A percentile compares a stretch with the other conserved stretches of the same genome.
Conservation (phyloP, 2,113 vertebrate genomes). For the Erythrocercus mccallii region DNA sequence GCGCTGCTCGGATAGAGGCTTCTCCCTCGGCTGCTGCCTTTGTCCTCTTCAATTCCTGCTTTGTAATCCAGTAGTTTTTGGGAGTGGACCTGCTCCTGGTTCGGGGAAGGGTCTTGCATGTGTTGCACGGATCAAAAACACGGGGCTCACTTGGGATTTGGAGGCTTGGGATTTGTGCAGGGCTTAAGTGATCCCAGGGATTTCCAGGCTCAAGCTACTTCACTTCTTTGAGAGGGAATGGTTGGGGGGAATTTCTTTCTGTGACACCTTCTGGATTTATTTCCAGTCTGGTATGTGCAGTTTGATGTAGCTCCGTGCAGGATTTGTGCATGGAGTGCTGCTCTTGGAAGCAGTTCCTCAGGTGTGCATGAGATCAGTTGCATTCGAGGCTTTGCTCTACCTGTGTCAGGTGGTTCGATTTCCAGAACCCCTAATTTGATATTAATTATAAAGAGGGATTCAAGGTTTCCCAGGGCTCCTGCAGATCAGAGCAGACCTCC, state of each 20-base stretch:
- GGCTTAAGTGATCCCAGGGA: not conserved
- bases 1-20: not conserved
- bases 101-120: accelerated
- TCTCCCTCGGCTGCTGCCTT: not conserved
- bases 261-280: not conserved
- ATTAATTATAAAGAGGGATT: not conserved
- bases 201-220: not conserved
- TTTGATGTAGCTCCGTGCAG: not conserved
- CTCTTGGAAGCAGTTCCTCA: not conserved
- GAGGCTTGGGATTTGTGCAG: not conserved
- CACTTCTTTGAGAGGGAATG: accelerated
- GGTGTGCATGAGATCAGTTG: not conserved
- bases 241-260: not conserved
- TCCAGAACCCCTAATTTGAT: not conserved
- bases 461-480: not conserved
- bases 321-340: not conserved
- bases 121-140: accelerated
- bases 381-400: not conserved
- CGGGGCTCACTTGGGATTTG: not conserved
- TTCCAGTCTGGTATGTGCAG: accelerated
- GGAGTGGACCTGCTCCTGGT: not conserved
- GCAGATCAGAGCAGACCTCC: not conserved
- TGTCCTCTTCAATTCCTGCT: not conserved
- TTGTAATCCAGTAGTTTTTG: not conserved
- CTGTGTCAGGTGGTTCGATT: not conserved